These are phyloP conservation scores for Podarcis lilfordi DNA, from an alignment of 2,797 vertebrate species.

Conservation along the genomic window DNA sequence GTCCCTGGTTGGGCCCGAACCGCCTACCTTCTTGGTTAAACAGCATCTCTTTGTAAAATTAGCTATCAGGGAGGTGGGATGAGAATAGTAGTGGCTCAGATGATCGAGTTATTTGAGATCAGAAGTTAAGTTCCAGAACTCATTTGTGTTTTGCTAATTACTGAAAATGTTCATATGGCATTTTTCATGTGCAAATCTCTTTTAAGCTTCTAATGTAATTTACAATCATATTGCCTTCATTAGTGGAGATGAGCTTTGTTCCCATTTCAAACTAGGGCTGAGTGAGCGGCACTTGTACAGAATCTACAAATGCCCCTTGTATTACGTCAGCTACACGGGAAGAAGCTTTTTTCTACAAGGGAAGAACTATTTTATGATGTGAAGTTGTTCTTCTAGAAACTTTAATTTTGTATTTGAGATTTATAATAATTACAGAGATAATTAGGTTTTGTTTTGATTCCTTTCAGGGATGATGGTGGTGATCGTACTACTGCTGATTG, in stretches of 20 bases:
- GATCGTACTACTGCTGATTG: constrained; percentile 92
- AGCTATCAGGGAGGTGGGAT: neutral
- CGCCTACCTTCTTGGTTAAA: neutral
- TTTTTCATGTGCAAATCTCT: neutral
- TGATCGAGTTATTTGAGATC: neutral
- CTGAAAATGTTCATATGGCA: neutral
- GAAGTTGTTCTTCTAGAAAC: neutral
- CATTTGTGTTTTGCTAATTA: neutral
- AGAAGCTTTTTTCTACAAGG: neutral
- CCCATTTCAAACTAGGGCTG: neutral
- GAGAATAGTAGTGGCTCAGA: neutral
- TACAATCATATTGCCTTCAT: neutral
- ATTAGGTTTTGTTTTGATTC: constrained; percentile 21
- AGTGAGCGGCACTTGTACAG: neutral
- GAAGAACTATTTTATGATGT: neutral
- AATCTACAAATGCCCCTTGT: neutral
- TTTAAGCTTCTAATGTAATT: neutral
- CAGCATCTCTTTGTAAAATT: neutral
- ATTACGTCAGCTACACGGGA: neutral
- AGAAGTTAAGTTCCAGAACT: neutral
- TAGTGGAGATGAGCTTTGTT: neutral
- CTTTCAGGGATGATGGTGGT: constrained; percentile 93
- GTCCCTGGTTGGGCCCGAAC: too few relatives aligned
- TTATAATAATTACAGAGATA: constrained; percentile 1
- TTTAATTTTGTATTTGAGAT: neutral